Conservation (phyloP, 2,113 vertebrate species). For the Tylochromis polylepis region DNA sequence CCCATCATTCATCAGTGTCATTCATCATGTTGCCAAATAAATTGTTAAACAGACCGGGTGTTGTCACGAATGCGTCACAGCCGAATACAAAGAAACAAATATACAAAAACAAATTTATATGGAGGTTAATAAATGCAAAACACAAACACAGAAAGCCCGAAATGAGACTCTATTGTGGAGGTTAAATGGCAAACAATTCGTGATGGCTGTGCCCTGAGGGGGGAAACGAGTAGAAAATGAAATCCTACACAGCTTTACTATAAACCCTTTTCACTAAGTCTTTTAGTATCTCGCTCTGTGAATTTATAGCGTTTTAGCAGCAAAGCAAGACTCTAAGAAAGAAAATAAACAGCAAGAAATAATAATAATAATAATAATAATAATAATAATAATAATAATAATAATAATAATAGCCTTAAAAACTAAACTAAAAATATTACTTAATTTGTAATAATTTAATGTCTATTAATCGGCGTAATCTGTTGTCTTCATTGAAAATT, state of each 20-base stretch:
- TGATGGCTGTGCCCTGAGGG: slow-evolving; percentile 44
- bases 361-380: neutral
- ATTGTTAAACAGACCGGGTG: neutral
- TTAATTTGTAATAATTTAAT: neutral
- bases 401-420: neutral
- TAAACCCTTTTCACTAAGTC: neutral
- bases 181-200: slow-evolving; percentile 55
- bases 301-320: neutral
- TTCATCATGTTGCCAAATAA: slow-evolving; percentile 17
- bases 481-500: neutral
- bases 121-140: slow-evolving; percentile 45
- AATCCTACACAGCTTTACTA: slow-evolving; percentile 34
- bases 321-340: neutral
- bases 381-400: neutral
- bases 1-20: neutral
- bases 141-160: slow-evolving; percentile 16
- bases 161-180: slow-evolving; percentile 39
- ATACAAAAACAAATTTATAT: slow-evolving; percentile 7
- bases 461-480: neutral
- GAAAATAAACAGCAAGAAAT: neutral
- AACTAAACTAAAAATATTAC: neutral
- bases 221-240: slow-evolving; percentile 24
- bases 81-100: neutral
- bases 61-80: neutral
- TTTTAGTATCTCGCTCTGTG: neutral